phyloP scores from a whole-genome alignment of 1,140 invertebrate species.

The Anastatus disparis region DNA sequence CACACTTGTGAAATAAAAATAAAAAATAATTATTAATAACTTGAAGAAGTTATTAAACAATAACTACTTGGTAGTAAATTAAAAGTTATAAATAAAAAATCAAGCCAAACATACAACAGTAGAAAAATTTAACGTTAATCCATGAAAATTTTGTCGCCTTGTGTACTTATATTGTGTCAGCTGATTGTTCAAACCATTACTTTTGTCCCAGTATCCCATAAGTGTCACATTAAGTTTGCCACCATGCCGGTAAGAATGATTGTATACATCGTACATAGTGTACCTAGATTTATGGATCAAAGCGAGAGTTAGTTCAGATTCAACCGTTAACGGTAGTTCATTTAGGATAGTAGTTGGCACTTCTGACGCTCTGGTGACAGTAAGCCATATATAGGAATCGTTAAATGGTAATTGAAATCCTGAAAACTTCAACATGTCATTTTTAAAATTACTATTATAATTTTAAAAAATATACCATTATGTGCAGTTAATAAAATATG shows the following conservation, averaged over 20 bases:
- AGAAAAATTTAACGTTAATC: constrained; percentile 65
- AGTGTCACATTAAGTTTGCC: constrained; percentile 64
- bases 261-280: constrained; percentile 57
- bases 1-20: background rate
- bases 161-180: constrained; percentile 61
- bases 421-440: too few species aligned
- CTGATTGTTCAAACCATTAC: constrained; percentile 54
- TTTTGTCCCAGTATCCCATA: constrained; percentile 62
- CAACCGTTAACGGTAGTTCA: constrained; percentile 48
- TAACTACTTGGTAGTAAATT: too few species aligned
- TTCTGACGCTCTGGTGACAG: constrained; percentile 36
- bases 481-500: too few species aligned
- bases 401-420: constrained; percentile 42
- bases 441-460: too few species aligned
- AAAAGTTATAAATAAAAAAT: background rate
- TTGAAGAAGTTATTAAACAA: too few species aligned
- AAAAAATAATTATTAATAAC: too few species aligned
- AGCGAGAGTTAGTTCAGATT: constrained; percentile 51
- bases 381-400: constrained; percentile 55
- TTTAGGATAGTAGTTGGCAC: constrained; percentile 39
- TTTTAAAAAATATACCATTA: too few species aligned
- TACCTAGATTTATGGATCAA: constrained; percentile 34
- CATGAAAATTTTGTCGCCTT: constrained; percentile 65
- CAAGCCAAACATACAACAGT: constrained; percentile 55
- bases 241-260: constrained; percentile 66